phyloP scores from a whole-genome alignment of 2,888 invertebrate genomes.

The Andricus curvator region DNA sequence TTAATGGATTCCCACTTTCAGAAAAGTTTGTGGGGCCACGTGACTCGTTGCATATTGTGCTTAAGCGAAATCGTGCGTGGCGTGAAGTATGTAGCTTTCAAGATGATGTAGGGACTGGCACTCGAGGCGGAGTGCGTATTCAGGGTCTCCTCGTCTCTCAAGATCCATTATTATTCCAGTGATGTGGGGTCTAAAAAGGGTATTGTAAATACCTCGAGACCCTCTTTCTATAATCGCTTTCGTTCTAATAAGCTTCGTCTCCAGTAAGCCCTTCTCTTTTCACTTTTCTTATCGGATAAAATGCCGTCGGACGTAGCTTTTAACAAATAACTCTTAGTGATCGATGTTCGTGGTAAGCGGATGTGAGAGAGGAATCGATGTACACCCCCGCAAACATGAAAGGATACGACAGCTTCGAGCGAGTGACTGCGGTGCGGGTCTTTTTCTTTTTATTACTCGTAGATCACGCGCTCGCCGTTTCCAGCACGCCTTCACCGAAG shows the following conservation, averaged over 20 bases:
- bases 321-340: not conserved
- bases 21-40: constrained; percentile 10
- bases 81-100: constrained; percentile 25
- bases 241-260: constrained; percentile 10
- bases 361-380: constrained; percentile 1
- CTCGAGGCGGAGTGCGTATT: constrained; percentile 13
- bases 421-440: constrained; percentile 47
- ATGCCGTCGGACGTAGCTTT: not conserved
- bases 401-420: constrained; percentile 34
- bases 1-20: constrained; percentile 25
- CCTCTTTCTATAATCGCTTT: constrained; percentile 6
- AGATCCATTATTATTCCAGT: constrained; percentile 21
- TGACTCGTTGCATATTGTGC: not conserved
- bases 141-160: constrained; percentile 25
- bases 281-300: not conserved
- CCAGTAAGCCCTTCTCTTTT: not conserved
- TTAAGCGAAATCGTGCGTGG: constrained; percentile 12
- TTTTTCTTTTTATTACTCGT: constrained; percentile 56
- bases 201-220: constrained; percentile 15
- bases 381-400: constrained; percentile 6
- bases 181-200: constrained; percentile 5
- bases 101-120: constrained; percentile 24
- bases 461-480: constrained; percentile 72
- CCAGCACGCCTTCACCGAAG: constrained; percentile 78
- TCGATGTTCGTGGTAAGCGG: constrained; percentile 1